Evolutionary conservation across 2,797 vertebrate genomes (phyloP).

Genomic region (Micromesistius poutassou): DNA sequence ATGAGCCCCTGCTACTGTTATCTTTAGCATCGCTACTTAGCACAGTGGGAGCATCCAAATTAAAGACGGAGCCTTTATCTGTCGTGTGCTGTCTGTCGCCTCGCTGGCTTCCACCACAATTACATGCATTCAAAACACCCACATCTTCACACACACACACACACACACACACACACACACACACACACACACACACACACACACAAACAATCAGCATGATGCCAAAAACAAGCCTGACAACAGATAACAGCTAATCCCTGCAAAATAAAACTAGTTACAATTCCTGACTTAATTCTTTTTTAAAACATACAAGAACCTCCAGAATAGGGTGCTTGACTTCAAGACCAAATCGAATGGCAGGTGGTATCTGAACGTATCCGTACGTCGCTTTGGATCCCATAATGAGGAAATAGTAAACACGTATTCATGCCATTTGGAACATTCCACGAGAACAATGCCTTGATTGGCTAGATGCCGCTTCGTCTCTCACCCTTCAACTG

Average conservation of each 20-base stretch:
- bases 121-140: background rate
- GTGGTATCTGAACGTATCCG: background rate
- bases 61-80: constrained; percentile 50
- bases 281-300: background rate
- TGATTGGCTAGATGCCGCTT: background rate
- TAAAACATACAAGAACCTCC: background rate
- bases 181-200: constrained; percentile 1
- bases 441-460: background rate
- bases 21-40: constrained; percentile 57
- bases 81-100: constrained; percentile 18
- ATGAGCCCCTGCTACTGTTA: constrained; percentile 61
- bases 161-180: background rate
- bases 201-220: background rate
- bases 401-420: background rate
- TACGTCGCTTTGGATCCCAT: background rate
- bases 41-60: constrained; percentile 58
- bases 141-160: background rate
- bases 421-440: background rate
- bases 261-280: background rate
- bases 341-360: background rate
- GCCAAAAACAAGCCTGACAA: background rate
- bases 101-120: background rate
- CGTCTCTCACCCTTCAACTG: background rate
- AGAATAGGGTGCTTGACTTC: background rate
- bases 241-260: background rate